A percentile compares a stretch with the other conserved stretches of the same genome.
These are phyloP conservation scores for Rhagoletis pomonella DNA, from an alignment of 1,140 invertebrate species.

Conservation along the genomic window DNA sequence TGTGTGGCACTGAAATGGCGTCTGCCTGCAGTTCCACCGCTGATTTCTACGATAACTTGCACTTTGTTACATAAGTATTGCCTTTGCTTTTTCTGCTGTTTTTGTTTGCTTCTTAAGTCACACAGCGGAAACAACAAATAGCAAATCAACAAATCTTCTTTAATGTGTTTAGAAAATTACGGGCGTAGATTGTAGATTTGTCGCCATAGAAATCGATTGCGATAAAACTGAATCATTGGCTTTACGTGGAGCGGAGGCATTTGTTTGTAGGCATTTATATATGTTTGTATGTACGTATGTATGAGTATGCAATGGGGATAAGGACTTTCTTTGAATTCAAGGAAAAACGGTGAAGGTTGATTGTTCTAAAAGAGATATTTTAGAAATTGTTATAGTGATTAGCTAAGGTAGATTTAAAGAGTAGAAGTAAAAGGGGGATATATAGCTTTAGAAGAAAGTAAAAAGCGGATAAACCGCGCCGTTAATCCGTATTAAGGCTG, in stretches of 20 bases:
- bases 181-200: constrained; percentile 24
- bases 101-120: neutral
- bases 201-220: neutral
- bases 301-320: too few relatives aligned
- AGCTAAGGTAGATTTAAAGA: too few relatives aligned
- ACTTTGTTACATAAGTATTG: neutral
- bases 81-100: neutral
- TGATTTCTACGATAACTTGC: constrained; percentile 35
- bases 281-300: neutral
- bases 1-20: constrained; percentile 40
- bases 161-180: constrained; percentile 34
- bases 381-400: too few relatives aligned
- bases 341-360: too few relatives aligned
- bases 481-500: too few relatives aligned
- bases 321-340: too few relatives aligned
- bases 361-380: too few relatives aligned
- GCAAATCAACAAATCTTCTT: constrained; percentile 33
- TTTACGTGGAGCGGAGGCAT: neutral
- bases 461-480: too few relatives aligned
- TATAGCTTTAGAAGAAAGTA: too few relatives aligned
- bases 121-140: neutral
- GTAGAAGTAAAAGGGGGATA: too few relatives aligned
- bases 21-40: neutral
- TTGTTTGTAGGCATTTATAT: neutral
- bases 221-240: constrained; percentile 34